Evolutionary conservation across 2,113 vertebrate species (phyloP).

Genomic region (Stegastes partitus): DNA sequence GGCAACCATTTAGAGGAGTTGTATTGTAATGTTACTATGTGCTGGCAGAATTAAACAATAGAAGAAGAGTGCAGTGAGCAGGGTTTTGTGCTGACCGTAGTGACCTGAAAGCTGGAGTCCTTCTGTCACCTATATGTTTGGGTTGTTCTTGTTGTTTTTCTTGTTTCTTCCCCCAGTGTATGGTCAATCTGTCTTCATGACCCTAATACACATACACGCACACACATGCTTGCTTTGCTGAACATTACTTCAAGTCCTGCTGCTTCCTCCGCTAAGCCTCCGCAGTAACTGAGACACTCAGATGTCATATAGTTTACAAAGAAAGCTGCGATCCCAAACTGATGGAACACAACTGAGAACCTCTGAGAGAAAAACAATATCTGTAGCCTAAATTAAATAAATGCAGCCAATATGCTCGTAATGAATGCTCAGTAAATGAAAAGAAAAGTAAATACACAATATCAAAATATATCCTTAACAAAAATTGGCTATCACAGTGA

Average conservation of each 20-base stretch:
- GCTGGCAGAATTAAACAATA: slow-evolving; percentile 65
- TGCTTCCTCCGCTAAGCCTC: slow-evolving; percentile 36
- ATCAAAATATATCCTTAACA: not conserved
- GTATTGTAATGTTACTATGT: slow-evolving; percentile 68
- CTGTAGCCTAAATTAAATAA: slow-evolving; percentile 18
- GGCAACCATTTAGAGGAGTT: slow-evolving; percentile 31
- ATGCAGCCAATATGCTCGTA: slow-evolving; percentile 15
- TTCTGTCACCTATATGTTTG: slow-evolving; percentile 72
- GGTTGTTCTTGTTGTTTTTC: slow-evolving; percentile 66
- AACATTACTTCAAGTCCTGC: slow-evolving; percentile 34
- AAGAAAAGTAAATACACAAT: slow-evolving; percentile 10
- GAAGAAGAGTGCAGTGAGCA: slow-evolving; percentile 25
- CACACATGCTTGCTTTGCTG: slow-evolving; percentile 36
- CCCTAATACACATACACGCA: slow-evolving; percentile 30
- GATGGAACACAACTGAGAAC: slow-evolving; percentile 28
- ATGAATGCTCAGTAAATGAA: slow-evolving; percentile 3
- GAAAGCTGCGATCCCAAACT: slow-evolving; percentile 19
- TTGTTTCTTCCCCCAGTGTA: slow-evolving; percentile 61
- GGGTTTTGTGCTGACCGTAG: slow-evolving; percentile 24
- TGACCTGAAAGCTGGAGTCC: slow-evolving; percentile 69
- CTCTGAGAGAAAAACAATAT: slow-evolving; percentile 13
- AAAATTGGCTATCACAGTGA: not conserved
- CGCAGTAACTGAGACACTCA: slow-evolving; percentile 16
- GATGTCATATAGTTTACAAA: slow-evolving; percentile 47
- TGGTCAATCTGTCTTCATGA: slow-evolving; percentile 76